These are phyloP conservation scores for Aphaenogaster floridana DNA, from an alignment of 1,140 invertebrate species.

Conservation along the genomic window DNA sequence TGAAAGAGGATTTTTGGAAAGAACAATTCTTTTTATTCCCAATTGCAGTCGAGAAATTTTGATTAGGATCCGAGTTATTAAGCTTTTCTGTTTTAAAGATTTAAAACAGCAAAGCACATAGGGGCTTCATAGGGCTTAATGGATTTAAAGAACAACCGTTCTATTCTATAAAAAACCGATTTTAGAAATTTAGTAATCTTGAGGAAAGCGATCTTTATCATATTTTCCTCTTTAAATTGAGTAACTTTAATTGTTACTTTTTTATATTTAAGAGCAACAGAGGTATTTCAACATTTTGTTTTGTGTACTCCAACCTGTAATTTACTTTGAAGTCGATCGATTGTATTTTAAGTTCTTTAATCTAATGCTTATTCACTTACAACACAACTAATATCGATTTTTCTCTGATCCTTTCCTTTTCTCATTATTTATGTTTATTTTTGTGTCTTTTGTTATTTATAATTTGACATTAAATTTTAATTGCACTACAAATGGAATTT, in stretches of 20 bases:
- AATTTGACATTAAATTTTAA: slow-evolving; percentile 45
- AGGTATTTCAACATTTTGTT: background rate
- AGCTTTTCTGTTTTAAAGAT: no score
- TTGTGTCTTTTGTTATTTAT: slow-evolving; percentile 50
- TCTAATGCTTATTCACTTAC: slow-evolving; percentile 63
- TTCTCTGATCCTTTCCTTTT: slow-evolving; percentile 71
- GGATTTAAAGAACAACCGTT: background rate
- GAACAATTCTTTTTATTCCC: no score
- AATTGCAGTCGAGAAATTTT: no score
- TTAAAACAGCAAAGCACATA: no score
- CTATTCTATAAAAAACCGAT: background rate
- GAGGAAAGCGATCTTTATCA: background rate
- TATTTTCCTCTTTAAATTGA: background rate
- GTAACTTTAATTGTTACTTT: background rate
- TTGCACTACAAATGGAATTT: slow-evolving; percentile 38
- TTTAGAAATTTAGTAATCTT: background rate
- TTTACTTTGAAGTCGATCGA: slow-evolving; percentile 13
- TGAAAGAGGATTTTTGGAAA: no score
- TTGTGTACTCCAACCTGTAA: background rate
- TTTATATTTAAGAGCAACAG: background rate
- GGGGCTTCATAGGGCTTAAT: no score
- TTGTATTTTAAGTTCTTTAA: slow-evolving; percentile 57
- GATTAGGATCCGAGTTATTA: no score
- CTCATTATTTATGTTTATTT: slow-evolving; percentile 73
- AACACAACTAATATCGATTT: slow-evolving; percentile 76